Percentiles rank a stretch among this genome's conserved stretches.
Conservation (phyloP, 2,888 invertebrate species). For the Pyrocoelia pectoralis region DNA sequence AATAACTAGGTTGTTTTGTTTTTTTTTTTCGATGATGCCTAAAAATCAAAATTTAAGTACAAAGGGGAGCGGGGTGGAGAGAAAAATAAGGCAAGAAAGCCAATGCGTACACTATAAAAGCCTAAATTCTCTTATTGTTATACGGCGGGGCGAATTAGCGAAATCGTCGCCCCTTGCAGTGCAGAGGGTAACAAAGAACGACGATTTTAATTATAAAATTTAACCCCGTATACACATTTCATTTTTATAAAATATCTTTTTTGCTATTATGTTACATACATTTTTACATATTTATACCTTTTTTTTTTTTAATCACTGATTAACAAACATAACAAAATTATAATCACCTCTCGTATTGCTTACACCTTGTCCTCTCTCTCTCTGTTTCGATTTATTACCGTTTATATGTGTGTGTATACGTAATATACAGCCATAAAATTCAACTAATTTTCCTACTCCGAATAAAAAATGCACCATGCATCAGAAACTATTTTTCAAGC, state of each 20-base stretch:
- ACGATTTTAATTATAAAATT: conserved; percentile 15
- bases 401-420: background rate
- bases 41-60: background rate
- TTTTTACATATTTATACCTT: conserved; percentile 35
- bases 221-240: conserved; percentile 14
- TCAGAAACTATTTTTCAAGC: conserved; percentile 1
- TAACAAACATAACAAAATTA: conserved; percentile 27
- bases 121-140: background rate
- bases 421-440: conserved; percentile 1
- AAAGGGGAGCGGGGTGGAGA: background rate
- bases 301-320: conserved; percentile 14
- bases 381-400: background rate
- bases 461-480: background rate
- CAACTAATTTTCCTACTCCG: conserved; percentile 2
- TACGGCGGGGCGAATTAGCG: too few species aligned
- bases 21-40: too few species aligned
- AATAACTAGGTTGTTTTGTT: too few species aligned
- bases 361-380: background rate
- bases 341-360: conserved; percentile 2
- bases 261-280: conserved; percentile 30
- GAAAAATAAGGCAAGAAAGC: background rate
- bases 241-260: conserved; percentile 33
- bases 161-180: too few species aligned
- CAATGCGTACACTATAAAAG: conserved; percentile 1
- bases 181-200: too few species aligned